These are phyloP conservation scores for Apostichopus californicus DNA, from an alignment of 35 echinoderm and acorn worm genomes.

Conservation along the genomic window DNA sequence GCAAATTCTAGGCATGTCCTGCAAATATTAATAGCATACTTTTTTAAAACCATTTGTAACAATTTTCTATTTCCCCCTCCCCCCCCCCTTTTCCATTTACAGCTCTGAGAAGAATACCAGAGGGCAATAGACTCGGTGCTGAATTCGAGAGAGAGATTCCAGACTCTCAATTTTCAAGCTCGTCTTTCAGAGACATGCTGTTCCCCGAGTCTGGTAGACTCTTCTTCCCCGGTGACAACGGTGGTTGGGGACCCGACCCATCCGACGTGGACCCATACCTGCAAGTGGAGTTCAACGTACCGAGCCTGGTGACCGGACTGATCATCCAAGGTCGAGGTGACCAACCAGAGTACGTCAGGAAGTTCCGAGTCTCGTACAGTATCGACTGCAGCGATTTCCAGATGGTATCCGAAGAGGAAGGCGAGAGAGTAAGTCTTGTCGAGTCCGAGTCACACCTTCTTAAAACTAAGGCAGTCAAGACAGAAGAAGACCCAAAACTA, in stretches of 20 bases:
- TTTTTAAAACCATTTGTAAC: not conserved
- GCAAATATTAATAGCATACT: not conserved
- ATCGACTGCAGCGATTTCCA: not conserved
- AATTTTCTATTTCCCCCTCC: not conserved
- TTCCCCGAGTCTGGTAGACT: not conserved
- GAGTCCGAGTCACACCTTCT: no score
- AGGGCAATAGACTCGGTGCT: not conserved
- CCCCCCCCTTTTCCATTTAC: not conserved
- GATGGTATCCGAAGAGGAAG: not conserved
- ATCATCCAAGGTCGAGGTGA: slow-evolving; percentile 10
- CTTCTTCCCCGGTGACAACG: not conserved
- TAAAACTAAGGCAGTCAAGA: no score
- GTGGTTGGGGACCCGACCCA: slow-evolving; percentile 14
- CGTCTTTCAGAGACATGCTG: not conserved
- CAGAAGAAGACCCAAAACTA: no score
- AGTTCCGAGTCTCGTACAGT: slow-evolving; percentile 22
- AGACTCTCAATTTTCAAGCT: not conserved
- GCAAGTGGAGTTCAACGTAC: not conserved
- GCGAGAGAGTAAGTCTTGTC: no score
- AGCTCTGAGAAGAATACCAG: not conserved
- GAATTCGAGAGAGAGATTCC: not conserved
- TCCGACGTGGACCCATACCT: not conserved
- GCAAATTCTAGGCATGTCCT: no score
- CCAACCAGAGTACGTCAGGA: not conserved
- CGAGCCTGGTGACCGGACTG: not conserved